Evolutionary conservation across 2,113 vertebrate species (phyloP), one percentile per base, ranked within the genome.

Genomic region (Rhabdomys dilectus): DNA sequence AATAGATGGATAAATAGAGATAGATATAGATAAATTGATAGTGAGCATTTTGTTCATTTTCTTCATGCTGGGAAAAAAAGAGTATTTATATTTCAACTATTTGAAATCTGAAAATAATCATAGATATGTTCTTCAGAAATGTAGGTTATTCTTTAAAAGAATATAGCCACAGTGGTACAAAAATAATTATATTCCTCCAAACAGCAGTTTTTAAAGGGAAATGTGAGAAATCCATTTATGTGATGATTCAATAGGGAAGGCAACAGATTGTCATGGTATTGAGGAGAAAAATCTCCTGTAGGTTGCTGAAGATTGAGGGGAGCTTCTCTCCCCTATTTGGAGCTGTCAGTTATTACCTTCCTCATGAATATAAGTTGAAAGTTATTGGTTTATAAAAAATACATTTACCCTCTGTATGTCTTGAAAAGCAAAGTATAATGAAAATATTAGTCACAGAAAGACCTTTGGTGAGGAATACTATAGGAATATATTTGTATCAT

Each of bases 31-130:
- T 64, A 26, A 24, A 64, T 64, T 26, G 24, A 64, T 64, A 31
- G 26, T 29, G 78, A 26, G 82, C 66, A 92, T 77, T 94, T 89
- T 72, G 34, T 42, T 91, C 56, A 88, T 16, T 26, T 91, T 62
- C 94, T 96, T 93, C 73, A 94, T 93, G 48, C 29, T 70, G 36
- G 42, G 91, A 56, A 93, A 95, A n/a, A 86, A 92, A 97, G 58
- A 45, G 34, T 22, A 93, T 64, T 94, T 89, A 11, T 9, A 77
- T 93, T 87, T 96, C 29, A 93, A 82, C 89, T 91, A 86, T 93
- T 96, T 87, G 88, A 96, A 96, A 87, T 91, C 66, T 91, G 39
- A n/a, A 91, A 64, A 95, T 22, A 92, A 88, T 76, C 42, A n/a
- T 31, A 80, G 48, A 19, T 90, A 95, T 94, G 19, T 93, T 93